A percentile compares a stretch with the other conserved stretches of the same genome.
phyloP scores from a whole-genome alignment of 2,797 vertebrate genomes.

The Enteromius anoplus region DNA sequence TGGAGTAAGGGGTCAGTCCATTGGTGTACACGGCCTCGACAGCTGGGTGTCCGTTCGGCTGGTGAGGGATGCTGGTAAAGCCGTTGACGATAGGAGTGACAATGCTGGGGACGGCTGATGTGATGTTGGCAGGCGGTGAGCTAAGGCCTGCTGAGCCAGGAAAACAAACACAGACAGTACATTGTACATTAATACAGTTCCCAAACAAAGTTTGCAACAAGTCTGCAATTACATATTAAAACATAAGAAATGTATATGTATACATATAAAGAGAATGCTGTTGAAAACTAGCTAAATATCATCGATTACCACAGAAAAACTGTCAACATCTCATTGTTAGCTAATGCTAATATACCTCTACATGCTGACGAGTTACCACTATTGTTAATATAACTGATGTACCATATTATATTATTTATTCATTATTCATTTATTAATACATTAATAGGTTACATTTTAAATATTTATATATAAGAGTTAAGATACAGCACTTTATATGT shows the following conservation, averaged over 20 bases:
- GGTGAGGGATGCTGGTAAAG: constrained; percentile 92
- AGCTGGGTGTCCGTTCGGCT: constrained; percentile 90
- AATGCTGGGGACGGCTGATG: constrained; percentile 89
- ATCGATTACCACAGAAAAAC: too few species aligned
- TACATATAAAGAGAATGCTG: neutral
- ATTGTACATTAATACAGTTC: constrained; percentile 8
- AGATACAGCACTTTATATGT: neutral
- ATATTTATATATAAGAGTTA: neutral
- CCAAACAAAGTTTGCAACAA: constrained; percentile 31
- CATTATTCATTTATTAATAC: neutral
- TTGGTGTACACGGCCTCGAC: constrained; percentile 96
- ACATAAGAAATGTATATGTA: neutral
- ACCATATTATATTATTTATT: neutral
- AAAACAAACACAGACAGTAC: constrained; percentile 44
- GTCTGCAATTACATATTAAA: neutral
- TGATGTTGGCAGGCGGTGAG: constrained; percentile 91
- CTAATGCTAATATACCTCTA: neutral
- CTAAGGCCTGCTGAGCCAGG: constrained; percentile 84
- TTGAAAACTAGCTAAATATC: neutral
- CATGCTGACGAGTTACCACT: neutral
- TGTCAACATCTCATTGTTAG: neutral
- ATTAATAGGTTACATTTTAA: neutral
- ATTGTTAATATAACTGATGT: neutral
- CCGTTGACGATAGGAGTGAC: constrained; percentile 93
- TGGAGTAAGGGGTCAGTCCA: constrained; percentile 92